phyloP scores from a whole-genome alignment of 2,888 invertebrate species.

The Dendrolimus pini region DNA sequence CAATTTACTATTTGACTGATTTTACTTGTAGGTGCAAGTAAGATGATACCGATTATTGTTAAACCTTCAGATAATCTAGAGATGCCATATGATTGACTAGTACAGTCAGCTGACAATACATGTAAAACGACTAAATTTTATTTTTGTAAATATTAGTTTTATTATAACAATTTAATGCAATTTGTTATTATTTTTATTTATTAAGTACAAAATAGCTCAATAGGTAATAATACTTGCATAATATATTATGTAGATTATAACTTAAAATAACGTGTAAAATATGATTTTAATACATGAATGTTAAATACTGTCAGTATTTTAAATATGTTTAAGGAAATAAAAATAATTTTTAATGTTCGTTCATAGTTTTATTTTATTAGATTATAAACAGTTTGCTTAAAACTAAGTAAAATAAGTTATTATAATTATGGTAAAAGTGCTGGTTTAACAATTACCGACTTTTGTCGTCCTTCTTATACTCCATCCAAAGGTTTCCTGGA shows the following conservation, averaged over 20 bases:
- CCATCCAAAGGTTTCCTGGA: too few relatives aligned
- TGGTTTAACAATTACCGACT: too few relatives aligned
- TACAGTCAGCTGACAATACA: too few relatives aligned
- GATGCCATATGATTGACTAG: too few relatives aligned
- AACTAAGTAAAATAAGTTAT: too few relatives aligned
- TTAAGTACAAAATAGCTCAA: neutral
- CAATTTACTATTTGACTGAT: too few relatives aligned
- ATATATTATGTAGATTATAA: neutral
- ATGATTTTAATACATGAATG: too few relatives aligned
- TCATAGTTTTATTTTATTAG: neutral
- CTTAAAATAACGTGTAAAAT: neutral
- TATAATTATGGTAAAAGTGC: too few relatives aligned
- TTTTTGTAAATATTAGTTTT: neutral
- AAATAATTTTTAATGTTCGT: neutral
- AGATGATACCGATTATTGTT: too few relatives aligned
- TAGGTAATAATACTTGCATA: neutral
- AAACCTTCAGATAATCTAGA: too few relatives aligned
- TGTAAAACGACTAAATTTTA: neutral
- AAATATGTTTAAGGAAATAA: slow-evolving; percentile 13
- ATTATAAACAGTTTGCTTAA: neutral
- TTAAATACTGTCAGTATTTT: slow-evolving; percentile 15
- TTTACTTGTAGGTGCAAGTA: too few relatives aligned
- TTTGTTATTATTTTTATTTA: neutral
- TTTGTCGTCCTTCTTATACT: too few relatives aligned
- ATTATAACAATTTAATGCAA: neutral